Evolutionary conservation across 2,797 vertebrate species (phyloP).

Genomic region (Poeciliopsis paucimaculata): DNA sequence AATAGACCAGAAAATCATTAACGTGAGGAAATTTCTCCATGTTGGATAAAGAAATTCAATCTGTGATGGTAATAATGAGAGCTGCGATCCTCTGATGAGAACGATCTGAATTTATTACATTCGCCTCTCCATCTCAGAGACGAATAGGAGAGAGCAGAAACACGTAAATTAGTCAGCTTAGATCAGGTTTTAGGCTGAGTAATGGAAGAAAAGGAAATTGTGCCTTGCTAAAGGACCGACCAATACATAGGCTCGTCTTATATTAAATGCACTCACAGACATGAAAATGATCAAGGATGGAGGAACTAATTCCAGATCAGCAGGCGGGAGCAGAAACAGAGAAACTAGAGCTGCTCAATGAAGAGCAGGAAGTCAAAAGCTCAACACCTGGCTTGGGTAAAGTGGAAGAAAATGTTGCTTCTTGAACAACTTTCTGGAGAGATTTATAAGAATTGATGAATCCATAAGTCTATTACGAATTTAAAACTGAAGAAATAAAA

Average conservation of each 20-base stretch:
- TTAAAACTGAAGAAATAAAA: background rate
- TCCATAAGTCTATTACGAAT: background rate
- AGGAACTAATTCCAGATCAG: slow-evolving; percentile 49
- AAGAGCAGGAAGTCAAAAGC: slow-evolving; percentile 50
- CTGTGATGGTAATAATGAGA: slow-evolving; percentile 55
- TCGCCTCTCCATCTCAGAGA: slow-evolving; percentile 25
- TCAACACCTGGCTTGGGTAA: slow-evolving; percentile 40
- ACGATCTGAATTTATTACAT: slow-evolving; percentile 56
- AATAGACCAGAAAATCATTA: slow-evolving; percentile 25
- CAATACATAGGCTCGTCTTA: slow-evolving; percentile 9
- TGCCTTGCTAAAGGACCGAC: background rate
- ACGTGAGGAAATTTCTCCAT: slow-evolving; percentile 31
- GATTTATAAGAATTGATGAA: background rate
- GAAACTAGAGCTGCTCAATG: slow-evolving; percentile 45
- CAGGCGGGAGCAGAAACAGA: slow-evolving; percentile 41
- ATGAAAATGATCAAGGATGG: slow-evolving; percentile 58
- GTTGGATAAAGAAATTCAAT: slow-evolving; percentile 21
- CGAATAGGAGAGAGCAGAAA: slow-evolving; percentile 31
- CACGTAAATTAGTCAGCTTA: slow-evolving; percentile 33
- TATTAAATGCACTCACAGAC: slow-evolving; percentile 20
- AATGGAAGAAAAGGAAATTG: background rate
- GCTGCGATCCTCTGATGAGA: slow-evolving; percentile 58
- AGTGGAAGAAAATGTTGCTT: slow-evolving; percentile 32
- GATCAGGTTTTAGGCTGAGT: slow-evolving; percentile 35
- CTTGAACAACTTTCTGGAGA: background rate